Conservation (phyloP, 1,140 invertebrate species). For the Halotydeus destructor region DNA sequence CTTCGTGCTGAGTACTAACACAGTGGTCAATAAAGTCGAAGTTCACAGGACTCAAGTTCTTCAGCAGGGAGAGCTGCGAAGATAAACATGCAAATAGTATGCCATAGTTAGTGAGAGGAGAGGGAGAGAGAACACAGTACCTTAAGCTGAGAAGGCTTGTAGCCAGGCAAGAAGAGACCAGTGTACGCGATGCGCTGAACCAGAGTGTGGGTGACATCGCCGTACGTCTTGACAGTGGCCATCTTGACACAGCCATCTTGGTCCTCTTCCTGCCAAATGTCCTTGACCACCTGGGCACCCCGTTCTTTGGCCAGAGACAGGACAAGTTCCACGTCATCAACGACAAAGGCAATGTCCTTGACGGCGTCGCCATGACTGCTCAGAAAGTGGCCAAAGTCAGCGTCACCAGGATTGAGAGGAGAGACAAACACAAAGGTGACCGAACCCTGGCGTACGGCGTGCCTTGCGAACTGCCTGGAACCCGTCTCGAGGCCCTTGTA, state of each 20-base stretch:
- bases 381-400: slow-evolving; percentile 54
- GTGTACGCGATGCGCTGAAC: slow-evolving; percentile 47
- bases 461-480: slow-evolving; percentile 53
- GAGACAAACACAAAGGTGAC: slow-evolving; percentile 81
- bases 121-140: no score
- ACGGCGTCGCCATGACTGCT: slow-evolving; percentile 84
- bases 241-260: slow-evolving; percentile 56
- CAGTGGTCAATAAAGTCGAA: slow-evolving; percentile 95
- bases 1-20: slow-evolving; percentile 86
- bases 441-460: slow-evolving; percentile 83
- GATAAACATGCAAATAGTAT: not conserved
- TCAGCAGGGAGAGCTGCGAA: not conserved
- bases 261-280: slow-evolving; percentile 76
- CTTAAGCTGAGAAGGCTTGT: no score
- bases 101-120: no score
- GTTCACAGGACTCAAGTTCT: not conserved
- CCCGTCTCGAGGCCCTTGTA: slow-evolving; percentile 92
- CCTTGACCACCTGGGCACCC: slow-evolving; percentile 59
- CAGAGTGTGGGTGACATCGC: slow-evolving; percentile 86
- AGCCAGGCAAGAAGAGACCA: slow-evolving; percentile 65
- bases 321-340: slow-evolving; percentile 78
- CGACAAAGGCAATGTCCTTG: slow-evolving; percentile 82
- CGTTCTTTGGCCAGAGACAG: slow-evolving; percentile 50
- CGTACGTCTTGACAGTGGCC: slow-evolving; percentile 82
- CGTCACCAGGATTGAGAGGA: slow-evolving; percentile 43